Evolutionary conservation across 2,888 invertebrate species (phyloP).

Genomic region (Neria commutata): DNA sequence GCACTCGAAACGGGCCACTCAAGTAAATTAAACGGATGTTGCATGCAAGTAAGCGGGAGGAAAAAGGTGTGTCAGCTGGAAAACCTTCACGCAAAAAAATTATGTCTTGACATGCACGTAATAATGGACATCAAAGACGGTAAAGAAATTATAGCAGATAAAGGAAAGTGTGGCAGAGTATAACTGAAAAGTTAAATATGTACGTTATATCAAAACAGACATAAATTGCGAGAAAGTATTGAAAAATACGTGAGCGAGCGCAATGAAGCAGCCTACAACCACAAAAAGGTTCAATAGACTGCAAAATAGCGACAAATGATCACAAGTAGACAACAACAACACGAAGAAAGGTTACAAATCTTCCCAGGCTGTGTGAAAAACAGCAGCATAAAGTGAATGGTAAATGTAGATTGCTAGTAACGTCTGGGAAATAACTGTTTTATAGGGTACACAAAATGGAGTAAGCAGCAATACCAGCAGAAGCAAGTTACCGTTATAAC

Average conservation of each 20-base stretch:
- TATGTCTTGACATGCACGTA: neutral
- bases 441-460: too few species aligned
- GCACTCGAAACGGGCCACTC: neutral
- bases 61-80: slow-evolving; percentile 1
- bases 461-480: too few species aligned
- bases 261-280: neutral
- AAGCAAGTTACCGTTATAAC: too few species aligned
- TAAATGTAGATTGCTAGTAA: too few species aligned
- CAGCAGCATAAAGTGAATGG: too few species aligned
- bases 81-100: neutral
- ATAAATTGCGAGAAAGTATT: neutral
- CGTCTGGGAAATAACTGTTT: too few species aligned
- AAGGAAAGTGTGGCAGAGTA: too few species aligned
- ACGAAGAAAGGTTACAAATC: too few species aligned
- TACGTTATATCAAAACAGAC: neutral
- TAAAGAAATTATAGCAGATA: neutral
- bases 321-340: too few species aligned
- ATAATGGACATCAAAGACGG: neutral
- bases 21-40: neutral
- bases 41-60: too few species aligned
- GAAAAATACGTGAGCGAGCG: neutral
- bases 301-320: neutral
- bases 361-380: too few species aligned
- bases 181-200: too few species aligned
- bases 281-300: neutral